Base-by-base conservation (phyloP, 2,888 invertebrate genomes). In the Eilema sororculum region DNA sequence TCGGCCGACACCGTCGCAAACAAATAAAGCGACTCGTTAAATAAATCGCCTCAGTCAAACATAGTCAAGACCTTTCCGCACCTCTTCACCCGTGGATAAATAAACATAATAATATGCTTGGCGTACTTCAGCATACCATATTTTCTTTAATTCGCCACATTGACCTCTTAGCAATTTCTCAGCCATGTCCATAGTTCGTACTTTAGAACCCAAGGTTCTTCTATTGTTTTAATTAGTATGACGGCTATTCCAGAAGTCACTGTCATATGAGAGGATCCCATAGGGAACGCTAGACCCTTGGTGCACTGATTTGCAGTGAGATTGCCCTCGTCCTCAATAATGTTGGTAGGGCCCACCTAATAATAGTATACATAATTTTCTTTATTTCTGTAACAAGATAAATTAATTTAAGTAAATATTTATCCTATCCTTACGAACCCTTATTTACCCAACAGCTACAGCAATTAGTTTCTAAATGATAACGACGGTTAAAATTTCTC, bases 21-120 rank as follows among this genome's bases (percentile, higher is more conserved):
- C 92, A 91, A 91, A 91, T 91, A 91, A 91, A 90, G 89, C 88
- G 87, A 88, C 89, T 92, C 91, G 89, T 91, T 92, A 90, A 90
- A 91, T 91, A 92, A 91, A 92, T 92, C 90, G 89, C 88, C 87
- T 81, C 89, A 90, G 88, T 89, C 90, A 90, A 91, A 91, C 91
- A 91, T 89, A 85, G 86, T 80, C 84, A 84, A 83, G 88, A 88
- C 89, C 90, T 90, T 89, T 90, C 90, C 88, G 88, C 92, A 89
- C 91, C 89, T 91, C 83, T 86, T 80, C 84, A 83, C 85, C 81
- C 80, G 82, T 85, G 86, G 89, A 90, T 89, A 90, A 89, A 90
- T 90, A 90, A 90, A 89, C 87, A 88, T 85, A 87, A 87, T 90
- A 86, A 88, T 86, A 83, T 89, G 82, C 87, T 88, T 85, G 87